These are phyloP conservation scores for Hypomecis atomaria DNA, from an alignment of 2,888 invertebrate species.

Conservation along the genomic window DNA sequence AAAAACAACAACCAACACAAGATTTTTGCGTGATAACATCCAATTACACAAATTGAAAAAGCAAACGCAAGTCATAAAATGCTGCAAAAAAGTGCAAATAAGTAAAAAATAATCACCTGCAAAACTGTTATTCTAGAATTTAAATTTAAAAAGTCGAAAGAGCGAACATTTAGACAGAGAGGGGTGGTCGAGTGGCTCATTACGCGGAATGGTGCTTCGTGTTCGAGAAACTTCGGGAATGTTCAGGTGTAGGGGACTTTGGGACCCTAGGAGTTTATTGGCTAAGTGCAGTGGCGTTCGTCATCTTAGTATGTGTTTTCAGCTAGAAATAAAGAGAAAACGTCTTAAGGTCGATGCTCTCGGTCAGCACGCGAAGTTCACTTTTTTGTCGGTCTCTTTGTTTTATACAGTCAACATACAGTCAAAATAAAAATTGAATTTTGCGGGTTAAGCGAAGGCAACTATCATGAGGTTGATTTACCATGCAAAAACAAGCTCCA, in stretches of 20 bases:
- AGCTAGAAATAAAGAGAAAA: too few relatives aligned
- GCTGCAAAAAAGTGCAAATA: slow-evolving; percentile 19
- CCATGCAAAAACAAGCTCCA: too few relatives aligned
- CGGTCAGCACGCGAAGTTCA: too few relatives aligned
- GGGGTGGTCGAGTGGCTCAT: slow-evolving; percentile 72
- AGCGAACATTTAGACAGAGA: slow-evolving; percentile 66
- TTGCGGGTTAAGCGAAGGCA: too few relatives aligned
- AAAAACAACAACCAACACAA: too few relatives aligned
- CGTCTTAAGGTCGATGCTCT: too few relatives aligned
- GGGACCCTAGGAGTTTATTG: neutral
- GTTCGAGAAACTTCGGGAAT: slow-evolving; percentile 51
- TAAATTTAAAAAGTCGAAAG: slow-evolving; percentile 62
- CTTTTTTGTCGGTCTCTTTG: too few relatives aligned
- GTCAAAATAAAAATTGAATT: too few relatives aligned
- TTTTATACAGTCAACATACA: too few relatives aligned
- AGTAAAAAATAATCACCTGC: slow-evolving; percentile 37
- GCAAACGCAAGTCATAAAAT: neutral
- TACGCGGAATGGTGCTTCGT: slow-evolving; percentile 64
- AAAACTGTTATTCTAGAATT: slow-evolving; percentile 46
- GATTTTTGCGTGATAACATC: neutral
- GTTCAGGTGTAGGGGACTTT: slow-evolving; percentile 17
- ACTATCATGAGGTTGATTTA: too few relatives aligned
- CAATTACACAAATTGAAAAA: neutral
- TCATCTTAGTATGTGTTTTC: too few relatives aligned
- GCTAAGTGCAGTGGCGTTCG: too few relatives aligned